These are phyloP conservation scores for Premnoplex brunnescens DNA, from an alignment of 2,797 vertebrate species.

Conservation along the genomic window DNA sequence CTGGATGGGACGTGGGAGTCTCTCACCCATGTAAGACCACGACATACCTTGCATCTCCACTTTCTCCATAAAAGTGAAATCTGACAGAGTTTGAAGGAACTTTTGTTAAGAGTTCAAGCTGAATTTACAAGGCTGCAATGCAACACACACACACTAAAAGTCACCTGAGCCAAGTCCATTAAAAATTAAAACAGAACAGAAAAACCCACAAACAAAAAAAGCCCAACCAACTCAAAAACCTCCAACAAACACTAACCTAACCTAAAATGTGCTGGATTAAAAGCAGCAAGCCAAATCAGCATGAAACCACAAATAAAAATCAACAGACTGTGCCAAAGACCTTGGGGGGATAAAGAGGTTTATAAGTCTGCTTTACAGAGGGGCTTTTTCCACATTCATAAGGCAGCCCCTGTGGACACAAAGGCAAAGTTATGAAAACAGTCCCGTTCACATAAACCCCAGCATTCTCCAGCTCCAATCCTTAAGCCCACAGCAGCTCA, in stretches of 20 bases:
- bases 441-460: background rate
- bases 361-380: slow-evolving; percentile 1
- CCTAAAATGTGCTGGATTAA: slow-evolving; percentile 20
- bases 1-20: background rate
- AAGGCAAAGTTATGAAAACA: background rate
- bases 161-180: background rate
- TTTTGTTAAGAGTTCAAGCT: background rate
- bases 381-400: slow-evolving; percentile 18
- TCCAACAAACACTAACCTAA: background rate
- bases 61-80: background rate
- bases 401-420: background rate
- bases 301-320: slow-evolving; percentile 59
- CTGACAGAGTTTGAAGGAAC: background rate
- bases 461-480: background rate
- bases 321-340: slow-evolving; percentile 33
- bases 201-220: background rate
- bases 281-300: slow-evolving; percentile 49
- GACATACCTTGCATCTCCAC: background rate
- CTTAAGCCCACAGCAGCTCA: background rate
- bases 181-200: background rate
- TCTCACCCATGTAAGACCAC: background rate
- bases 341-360: background rate
- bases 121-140: background rate
- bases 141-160: background rate
- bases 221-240: background rate